Percentiles rank a stretch among this genome's conserved stretches.
Conservation (phyloP, 1,140 invertebrate species). For the Macrocentrus cingulum region DNA sequence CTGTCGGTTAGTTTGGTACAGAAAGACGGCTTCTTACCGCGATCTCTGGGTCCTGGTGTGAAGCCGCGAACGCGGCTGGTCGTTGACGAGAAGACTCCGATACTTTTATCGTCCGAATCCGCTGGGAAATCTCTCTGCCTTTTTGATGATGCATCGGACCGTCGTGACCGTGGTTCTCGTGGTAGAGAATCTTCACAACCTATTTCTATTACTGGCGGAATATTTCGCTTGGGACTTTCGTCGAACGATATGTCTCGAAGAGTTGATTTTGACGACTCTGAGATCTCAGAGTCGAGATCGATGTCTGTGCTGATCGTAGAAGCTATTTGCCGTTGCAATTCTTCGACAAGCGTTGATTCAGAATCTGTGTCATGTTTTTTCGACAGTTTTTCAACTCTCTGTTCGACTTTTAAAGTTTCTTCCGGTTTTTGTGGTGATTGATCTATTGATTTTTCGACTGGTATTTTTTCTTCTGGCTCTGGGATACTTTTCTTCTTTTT, state of each 20-base stretch:
- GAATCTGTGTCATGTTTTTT: constrained; percentile 16
- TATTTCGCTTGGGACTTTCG: constrained; percentile 18
- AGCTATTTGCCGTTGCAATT: constrained; percentile 11
- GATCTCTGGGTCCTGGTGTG: constrained; percentile 41
- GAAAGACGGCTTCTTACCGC: constrained; percentile 74
- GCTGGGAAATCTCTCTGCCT: not conserved
- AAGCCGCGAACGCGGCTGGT: constrained; percentile 15
- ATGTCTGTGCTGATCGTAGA: constrained; percentile 15
- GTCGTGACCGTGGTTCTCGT: constrained; percentile 18
- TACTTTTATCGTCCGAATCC: constrained; percentile 2
- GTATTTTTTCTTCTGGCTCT: constrained; percentile 20
- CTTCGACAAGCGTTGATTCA: constrained; percentile 22
- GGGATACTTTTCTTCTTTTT: constrained; percentile 17
- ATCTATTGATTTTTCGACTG: constrained; percentile 25
- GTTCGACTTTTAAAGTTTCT: not conserved
- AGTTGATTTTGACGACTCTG: constrained; percentile 36
- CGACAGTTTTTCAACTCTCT: constrained; percentile 12
- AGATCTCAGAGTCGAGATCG: constrained; percentile 29
- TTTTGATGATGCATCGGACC: not conserved
- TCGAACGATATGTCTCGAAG: constrained; percentile 14
- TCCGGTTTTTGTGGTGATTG: constrained; percentile 27
- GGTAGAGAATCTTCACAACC: constrained; percentile 16
- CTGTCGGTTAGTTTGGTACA: constrained; percentile 78
- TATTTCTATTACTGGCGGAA: constrained; percentile 20
- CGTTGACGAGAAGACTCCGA: constrained; percentile 5